phyloP scores from a whole-genome alignment of 37 sponge, comb jelly and placozoan species.

The Mnemiopsis leidyi region DNA sequence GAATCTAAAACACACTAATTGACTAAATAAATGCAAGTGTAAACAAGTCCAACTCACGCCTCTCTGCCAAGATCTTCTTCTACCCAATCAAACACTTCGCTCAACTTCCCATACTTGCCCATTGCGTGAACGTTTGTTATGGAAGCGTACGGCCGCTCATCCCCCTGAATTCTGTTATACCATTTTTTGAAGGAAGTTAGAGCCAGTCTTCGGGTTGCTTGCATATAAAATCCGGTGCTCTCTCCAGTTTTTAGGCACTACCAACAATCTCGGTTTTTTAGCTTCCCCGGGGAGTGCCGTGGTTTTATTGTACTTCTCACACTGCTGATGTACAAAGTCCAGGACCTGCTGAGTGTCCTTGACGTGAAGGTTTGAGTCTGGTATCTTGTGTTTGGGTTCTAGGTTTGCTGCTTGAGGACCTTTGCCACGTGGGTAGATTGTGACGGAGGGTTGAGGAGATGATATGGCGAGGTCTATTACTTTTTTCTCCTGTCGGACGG shows the following conservation, averaged over 20 bases:
- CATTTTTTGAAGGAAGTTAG: background rate
- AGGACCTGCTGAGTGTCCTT: background rate
- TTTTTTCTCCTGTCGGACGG: background rate
- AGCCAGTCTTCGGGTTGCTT: background rate
- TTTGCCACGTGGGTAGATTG: background rate
- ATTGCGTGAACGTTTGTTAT: background rate
- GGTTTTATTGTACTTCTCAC: background rate
- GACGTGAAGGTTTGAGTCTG: background rate
- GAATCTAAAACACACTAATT: background rate
- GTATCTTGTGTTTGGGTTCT: background rate
- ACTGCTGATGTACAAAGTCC: background rate
- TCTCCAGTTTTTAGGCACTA: background rate
- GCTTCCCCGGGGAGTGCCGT: background rate
- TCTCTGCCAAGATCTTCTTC: background rate
- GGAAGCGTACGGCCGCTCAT: background rate
- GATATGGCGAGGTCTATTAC: background rate
- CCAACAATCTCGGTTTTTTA: background rate
- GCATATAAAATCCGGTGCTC: background rate
- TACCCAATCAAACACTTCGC: background rate
- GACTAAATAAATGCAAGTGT: background rate
- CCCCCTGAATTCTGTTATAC: background rate
- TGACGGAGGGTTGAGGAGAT: background rate
- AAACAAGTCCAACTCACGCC: background rate
- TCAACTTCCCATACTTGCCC: background rate
- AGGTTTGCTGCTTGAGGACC: background rate